A percentile compares a stretch with the other conserved stretches of the same genome.
Conservation (phyloP, 2,888 invertebrate genomes). For the Polydrusus pterygomalis region DNA sequence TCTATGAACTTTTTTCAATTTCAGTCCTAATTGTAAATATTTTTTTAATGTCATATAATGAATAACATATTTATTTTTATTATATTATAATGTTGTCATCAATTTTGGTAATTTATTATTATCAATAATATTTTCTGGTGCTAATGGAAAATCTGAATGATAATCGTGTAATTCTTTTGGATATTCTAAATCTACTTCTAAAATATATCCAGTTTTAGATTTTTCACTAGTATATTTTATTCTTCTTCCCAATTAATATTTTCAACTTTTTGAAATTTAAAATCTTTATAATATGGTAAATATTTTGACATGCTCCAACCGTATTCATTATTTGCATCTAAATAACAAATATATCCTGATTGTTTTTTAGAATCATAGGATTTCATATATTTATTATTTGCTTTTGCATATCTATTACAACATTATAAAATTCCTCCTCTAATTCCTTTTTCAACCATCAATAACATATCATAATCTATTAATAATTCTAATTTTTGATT, state of each 20-base stretch:
- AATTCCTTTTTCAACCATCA: slow-evolving; percentile 37
- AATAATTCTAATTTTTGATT: slow-evolving; percentile 39
- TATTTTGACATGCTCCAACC: slow-evolving; percentile 5
- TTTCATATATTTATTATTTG: slow-evolving; percentile 29
- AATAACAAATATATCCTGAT: slow-evolving; percentile 25
- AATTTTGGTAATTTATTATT: neutral
- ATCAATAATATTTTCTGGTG: slow-evolving; percentile 1
- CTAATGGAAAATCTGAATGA: slow-evolving; percentile 3
- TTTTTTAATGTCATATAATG: slow-evolving; percentile 5
- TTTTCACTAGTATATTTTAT: slow-evolving; percentile 6
- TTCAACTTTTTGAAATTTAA: slow-evolving; percentile 3
- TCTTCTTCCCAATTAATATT: slow-evolving; percentile 1
- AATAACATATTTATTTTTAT: neutral
- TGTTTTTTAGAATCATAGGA: slow-evolving; percentile 2
- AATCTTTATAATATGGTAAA: slow-evolving; percentile 15
- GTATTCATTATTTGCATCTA: slow-evolving; percentile 3
- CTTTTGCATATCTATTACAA: slow-evolving; percentile 20
- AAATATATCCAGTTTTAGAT: slow-evolving; percentile 31
- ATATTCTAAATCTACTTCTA: slow-evolving; percentile 33
- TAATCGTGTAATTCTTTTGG: slow-evolving; percentile 19
- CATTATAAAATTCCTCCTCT: slow-evolving; percentile 24
- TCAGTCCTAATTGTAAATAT: neutral
- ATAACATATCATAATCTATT: slow-evolving; percentile 43
- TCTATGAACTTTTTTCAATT: slow-evolving; percentile 7
- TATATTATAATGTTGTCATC: slow-evolving; percentile 2